Conservation (phyloP, 2,888 invertebrate species). For the Cheilosia urbana region DNA sequence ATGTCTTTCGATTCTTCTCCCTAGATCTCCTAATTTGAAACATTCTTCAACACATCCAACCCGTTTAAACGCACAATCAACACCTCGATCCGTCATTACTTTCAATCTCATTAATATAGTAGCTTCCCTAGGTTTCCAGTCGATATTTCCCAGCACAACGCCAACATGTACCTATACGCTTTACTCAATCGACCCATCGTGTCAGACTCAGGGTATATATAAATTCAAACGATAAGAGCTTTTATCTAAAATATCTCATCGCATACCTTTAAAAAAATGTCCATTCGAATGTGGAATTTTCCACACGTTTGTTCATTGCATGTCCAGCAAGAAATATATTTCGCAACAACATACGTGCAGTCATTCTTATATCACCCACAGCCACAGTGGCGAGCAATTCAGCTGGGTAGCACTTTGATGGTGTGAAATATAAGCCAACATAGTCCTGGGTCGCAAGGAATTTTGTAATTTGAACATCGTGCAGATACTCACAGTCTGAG, state of each 20-base stretch:
- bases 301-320: conserved; percentile 4
- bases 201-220: no score
- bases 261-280: conserved; percentile 38
- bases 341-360: conserved; percentile 20
- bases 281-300: conserved; percentile 16
- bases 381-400: not conserved
- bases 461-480: conserved; percentile 66
- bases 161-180: no score
- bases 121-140: no score
- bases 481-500: conserved; percentile 20
- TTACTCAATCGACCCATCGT: no score
- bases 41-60: no score
- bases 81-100: no score
- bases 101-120: no score
- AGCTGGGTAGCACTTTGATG: not conserved
- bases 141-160: no score
- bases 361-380: conserved; percentile 1
- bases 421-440: conserved; percentile 39
- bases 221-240: no score
- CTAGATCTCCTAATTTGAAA: no score
- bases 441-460: conserved; percentile 38
- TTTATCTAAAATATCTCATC: not conserved
- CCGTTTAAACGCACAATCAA: no score
- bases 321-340: conserved; percentile 24
- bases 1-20: no score